Evolutionary conservation across 2,888 invertebrate species (phyloP), one percentile per base, ranked within the genome.

Genomic region (Sarcophaga carnaria): DNA sequence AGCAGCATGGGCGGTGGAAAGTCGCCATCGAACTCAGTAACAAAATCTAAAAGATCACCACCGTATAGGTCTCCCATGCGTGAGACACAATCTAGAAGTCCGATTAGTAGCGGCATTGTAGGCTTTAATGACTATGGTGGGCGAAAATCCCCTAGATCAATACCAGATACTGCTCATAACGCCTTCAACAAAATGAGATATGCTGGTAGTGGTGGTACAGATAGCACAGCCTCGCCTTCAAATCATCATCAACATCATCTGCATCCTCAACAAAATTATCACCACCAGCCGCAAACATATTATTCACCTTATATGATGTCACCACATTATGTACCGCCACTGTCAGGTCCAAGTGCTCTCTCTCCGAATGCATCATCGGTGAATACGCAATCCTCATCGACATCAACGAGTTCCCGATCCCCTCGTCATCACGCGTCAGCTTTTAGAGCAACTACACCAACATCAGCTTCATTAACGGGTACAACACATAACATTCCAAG

Each of bases 11-110:
- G 80, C 6, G 89, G 91, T 14, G 69, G 92, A 84, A 82, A 92
- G 89, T 90, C 90, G 75, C 54, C 89, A 20, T 87, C 83, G n/a
- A 89, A 81, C 76, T 80, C 86, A 22, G 72, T 88, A 72, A 14
- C 89, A 88, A 88, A 92, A 91, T 69, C 25, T 88, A 93, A 93
- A 87, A 90, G 93, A 81, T 93, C 93, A 72, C 93, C 93, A 25
- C 92, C 93, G 4, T 93, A 93, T 88, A 90, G 90, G 59, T 92
- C 93, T 2, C 91, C 92, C 5, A 81, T 91, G 80, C 89, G 88
- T 37, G 89, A 90, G 20, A 85, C 89, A 14, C 89, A 90, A 67
- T 89, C 89, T 54, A 90, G 89, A 37, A 90, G 90, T 86, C 90
- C 91, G 0, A 87, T 90, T 20, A 85, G 90, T 10, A 49, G 78